These are phyloP conservation scores for Ia io DNA, from an alignment of 2,113 vertebrate species.

Conservation along the genomic window DNA sequence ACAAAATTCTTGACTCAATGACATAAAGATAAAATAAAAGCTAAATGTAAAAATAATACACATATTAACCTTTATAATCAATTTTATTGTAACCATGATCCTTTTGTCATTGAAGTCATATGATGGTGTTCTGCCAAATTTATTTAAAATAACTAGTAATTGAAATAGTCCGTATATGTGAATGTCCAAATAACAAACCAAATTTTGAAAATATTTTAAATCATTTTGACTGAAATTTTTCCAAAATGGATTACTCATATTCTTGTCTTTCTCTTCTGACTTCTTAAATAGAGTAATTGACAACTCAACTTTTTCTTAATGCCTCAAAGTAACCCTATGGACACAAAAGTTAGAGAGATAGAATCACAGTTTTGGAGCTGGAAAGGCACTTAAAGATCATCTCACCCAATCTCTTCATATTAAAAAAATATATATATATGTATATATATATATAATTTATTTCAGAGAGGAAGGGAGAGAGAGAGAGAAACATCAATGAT, in stretches of 20 bases:
- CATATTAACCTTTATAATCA: not conserved
- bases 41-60: conserved; percentile 13
- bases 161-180: not conserved
- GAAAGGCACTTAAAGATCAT: not conserved
- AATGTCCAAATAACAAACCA: conserved; percentile 21
- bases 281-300: conserved; percentile 7
- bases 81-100: not conserved
- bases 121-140: not conserved
- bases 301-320: not conserved
- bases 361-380: not conserved
- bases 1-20: conserved; percentile 14
- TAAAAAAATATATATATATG: too few relatives aligned
- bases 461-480: too few relatives aligned
- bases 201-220: not conserved
- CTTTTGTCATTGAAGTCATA: conserved; percentile 14
- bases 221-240: conserved; percentile 29
- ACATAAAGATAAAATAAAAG: not conserved
- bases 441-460: too few relatives aligned
- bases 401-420: not conserved
- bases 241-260: not conserved
- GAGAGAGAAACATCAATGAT: too few relatives aligned
- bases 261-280: not conserved
- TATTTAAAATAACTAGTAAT: conserved; percentile 5
- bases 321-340: not conserved
- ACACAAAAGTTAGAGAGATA: not conserved